Evolutionary conservation across 2,888 invertebrate species (phyloP).

Genomic region (Camptogramma bilineatum): DNA sequence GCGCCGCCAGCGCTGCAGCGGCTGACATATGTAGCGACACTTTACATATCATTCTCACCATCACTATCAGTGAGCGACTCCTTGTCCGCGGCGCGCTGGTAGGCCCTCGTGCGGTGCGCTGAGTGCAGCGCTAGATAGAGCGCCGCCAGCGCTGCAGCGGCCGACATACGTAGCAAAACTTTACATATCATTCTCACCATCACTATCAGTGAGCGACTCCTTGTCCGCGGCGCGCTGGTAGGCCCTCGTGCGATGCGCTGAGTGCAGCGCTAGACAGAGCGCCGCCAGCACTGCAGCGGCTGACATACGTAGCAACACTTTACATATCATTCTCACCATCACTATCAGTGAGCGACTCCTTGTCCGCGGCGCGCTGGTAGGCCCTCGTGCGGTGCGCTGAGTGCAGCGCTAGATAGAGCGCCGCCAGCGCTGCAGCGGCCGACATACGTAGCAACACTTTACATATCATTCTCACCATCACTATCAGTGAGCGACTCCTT

Average conservation of each 20-base stretch:
- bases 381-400: neutral
- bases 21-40: too few species aligned
- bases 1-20: neutral
- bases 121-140: neutral
- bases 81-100: neutral
- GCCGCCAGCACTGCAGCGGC: neutral
- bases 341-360: neutral
- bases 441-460: too few species aligned
- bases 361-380: neutral
- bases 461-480: too few species aligned
- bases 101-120: neutral
- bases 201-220: constrained; percentile 56
- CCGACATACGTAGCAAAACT: too few species aligned
- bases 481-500: constrained; percentile 90
- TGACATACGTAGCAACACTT: too few species aligned
- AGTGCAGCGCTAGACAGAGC: neutral
- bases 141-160: neutral
- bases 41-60: constrained; percentile 65
- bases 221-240: neutral
- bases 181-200: constrained; percentile 73
- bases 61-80: constrained; percentile 65
- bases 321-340: too few species aligned
- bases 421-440: neutral
- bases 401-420: neutral
- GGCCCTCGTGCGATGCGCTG: neutral